These are phyloP conservation scores for Neogobius melanostomus DNA, from an alignment of 2,113 vertebrate species.

Conservation along the genomic window DNA sequence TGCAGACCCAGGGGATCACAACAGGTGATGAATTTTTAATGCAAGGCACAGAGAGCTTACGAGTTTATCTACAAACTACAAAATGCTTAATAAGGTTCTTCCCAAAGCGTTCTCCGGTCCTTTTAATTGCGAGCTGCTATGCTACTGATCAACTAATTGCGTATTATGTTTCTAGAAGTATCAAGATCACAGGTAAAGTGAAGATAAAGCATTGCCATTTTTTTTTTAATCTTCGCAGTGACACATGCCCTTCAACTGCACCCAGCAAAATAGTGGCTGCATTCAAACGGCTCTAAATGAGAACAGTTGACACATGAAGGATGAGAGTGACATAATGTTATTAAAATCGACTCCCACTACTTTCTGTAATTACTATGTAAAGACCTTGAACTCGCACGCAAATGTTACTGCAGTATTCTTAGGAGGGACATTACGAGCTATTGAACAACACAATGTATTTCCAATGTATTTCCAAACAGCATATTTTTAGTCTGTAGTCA, in stretches of 20 bases:
- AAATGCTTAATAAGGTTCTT: slow-evolving; percentile 17
- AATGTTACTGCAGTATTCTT: neutral
- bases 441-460: neutral
- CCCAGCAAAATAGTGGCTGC: neutral
- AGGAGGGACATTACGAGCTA: neutral
- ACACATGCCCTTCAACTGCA: neutral
- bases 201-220: neutral
- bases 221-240: neutral
- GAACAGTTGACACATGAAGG: neutral
- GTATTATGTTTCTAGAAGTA: neutral
- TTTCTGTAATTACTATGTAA: slow-evolving; percentile 9
- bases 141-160: slow-evolving; percentile 7
- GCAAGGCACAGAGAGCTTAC: slow-evolving; percentile 19
- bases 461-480: too few relatives aligned
- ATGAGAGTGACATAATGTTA: slow-evolving; percentile 14
- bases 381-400: slow-evolving; percentile 8
- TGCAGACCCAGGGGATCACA: slow-evolving; percentile 36
- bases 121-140: slow-evolving; percentile 2
- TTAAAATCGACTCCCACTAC: slow-evolving; percentile 20
- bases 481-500: neutral
- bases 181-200: slow-evolving; percentile 4
- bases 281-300: slow-evolving; percentile 6
- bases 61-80: slow-evolving; percentile 11
- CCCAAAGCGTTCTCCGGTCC: slow-evolving; percentile 5
- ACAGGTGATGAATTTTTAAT: slow-evolving; percentile 58